Percentiles rank a stretch among this genome's conserved stretches.
Evolutionary conservation across 1,140 invertebrate genomes (phyloP).

Genomic region (Episyrphus balteatus): DNA sequence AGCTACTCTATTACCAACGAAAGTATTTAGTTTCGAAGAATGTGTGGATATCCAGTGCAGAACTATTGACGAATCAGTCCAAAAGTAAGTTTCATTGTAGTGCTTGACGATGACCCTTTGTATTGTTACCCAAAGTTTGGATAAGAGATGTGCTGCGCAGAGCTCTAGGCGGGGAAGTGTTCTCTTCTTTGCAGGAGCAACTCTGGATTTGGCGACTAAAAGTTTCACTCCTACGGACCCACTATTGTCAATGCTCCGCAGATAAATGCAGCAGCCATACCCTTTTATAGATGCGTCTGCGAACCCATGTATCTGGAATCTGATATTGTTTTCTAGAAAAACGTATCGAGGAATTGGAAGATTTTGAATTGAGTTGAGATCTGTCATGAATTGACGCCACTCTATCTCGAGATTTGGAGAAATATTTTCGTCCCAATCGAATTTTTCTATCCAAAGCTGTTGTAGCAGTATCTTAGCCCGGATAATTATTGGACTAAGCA

Average conservation of each 20-base stretch:
- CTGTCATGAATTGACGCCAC: not conserved
- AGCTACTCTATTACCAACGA: slow-evolving; percentile 16
- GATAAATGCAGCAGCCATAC: slow-evolving; percentile 4
- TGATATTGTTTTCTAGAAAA: not conserved
- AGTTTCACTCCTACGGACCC: not conserved
- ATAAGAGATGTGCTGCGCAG: no score
- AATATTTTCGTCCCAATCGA: slow-evolving; percentile 2
- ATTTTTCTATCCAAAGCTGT: slow-evolving; percentile 1
- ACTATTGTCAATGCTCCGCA: not conserved
- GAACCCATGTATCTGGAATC: not conserved
- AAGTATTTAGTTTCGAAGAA: slow-evolving; percentile 11
- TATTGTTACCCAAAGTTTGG: no score
- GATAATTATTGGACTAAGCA: no score
- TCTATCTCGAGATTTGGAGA: not conserved
- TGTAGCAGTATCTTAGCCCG: no score
- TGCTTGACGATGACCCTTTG: no score
- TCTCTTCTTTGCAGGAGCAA: not conserved
- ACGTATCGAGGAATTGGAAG: not conserved
- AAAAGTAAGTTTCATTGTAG: not conserved
- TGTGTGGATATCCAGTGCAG: slow-evolving; percentile 2
- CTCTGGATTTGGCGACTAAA: slow-evolving; percentile 1
- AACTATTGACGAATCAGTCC: not conserved
- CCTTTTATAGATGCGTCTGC: not conserved
- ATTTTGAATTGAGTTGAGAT: not conserved
- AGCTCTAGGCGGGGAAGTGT: no score